phyloP scores from a whole-genome alignment of 2,113 vertebrate genomes.

The Scopus umbretta region DNA sequence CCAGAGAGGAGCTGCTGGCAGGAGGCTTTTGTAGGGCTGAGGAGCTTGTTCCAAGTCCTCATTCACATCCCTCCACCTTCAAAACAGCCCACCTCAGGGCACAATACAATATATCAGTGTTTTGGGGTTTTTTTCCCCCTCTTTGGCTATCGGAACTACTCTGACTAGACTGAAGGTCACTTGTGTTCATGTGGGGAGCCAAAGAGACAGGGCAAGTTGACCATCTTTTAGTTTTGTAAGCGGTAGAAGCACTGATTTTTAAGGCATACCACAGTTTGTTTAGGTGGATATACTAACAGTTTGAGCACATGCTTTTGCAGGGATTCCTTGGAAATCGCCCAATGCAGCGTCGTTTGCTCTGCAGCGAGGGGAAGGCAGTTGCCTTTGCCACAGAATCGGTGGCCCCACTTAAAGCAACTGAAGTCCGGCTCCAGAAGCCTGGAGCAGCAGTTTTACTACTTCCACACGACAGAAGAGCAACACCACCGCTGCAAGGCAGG shows the following conservation, averaged over 20 bases:
- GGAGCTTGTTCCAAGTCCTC: not conserved
- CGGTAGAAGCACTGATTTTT: accelerated
- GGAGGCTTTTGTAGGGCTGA: not conserved
- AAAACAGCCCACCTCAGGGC: not conserved
- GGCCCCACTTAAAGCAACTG: not conserved
- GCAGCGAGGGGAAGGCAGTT: not conserved
- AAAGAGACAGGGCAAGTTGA: not conserved
- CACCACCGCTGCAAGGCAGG: not conserved
- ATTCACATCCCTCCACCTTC: not conserved
- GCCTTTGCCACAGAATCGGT: not conserved
- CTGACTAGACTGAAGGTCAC: not conserved
- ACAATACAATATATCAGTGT: not conserved
- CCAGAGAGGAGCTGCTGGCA: not conserved
- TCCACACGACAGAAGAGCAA: not conserved
- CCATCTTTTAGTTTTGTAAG: not conserved
- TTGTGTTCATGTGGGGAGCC: too few species aligned
- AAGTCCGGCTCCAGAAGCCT: not conserved
- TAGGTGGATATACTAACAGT: not conserved
- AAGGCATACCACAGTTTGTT: not conserved
- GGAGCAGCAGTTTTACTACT: not conserved
- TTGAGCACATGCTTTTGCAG: not conserved
- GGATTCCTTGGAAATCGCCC: not conserved
- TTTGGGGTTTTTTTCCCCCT: not conserved
- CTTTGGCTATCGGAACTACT: not conserved
- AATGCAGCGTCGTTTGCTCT: accelerated